phyloP scores from a whole-genome alignment of 1,140 invertebrate species.

The Papilio glaucus region DNA sequence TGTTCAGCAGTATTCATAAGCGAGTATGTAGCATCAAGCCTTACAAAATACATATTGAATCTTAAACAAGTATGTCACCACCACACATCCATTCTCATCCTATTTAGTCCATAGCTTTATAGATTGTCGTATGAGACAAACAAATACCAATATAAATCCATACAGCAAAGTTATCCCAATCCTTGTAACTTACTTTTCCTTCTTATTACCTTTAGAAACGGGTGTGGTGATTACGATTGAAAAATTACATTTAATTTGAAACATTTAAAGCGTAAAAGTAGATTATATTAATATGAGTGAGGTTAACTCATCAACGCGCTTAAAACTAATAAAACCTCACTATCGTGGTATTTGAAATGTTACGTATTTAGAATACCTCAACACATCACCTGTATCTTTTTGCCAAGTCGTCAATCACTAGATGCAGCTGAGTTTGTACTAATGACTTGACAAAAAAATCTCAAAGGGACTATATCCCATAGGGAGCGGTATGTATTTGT shows the following conservation, averaged over 20 bases:
- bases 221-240: not conserved
- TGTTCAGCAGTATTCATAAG: not conserved
- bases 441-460: slow-evolving; percentile 5
- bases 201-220: too few relatives aligned
- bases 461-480: not conserved
- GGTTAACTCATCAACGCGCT: not conserved
- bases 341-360: not conserved
- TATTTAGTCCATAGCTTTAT: not conserved
- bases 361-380: not conserved
- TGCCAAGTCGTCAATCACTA: not conserved
- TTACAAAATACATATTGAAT: not conserved
- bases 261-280: not conserved
- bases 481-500: not conserved
- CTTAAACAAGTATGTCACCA: not conserved
- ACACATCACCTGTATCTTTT: not conserved
- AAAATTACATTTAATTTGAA: not conserved
- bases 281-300: not conserved
- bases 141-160: not conserved
- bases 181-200: not conserved
- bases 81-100: not conserved
- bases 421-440: slow-evolving; percentile 4
- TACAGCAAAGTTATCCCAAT: not conserved
- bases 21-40: not conserved
- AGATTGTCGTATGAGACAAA: not conserved
- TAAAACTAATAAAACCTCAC: not conserved